Evolutionary conservation across 2,113 vertebrate species (phyloP), one percentile per base, ranked within the genome.

Genomic region (Python bivittatus): DNA sequence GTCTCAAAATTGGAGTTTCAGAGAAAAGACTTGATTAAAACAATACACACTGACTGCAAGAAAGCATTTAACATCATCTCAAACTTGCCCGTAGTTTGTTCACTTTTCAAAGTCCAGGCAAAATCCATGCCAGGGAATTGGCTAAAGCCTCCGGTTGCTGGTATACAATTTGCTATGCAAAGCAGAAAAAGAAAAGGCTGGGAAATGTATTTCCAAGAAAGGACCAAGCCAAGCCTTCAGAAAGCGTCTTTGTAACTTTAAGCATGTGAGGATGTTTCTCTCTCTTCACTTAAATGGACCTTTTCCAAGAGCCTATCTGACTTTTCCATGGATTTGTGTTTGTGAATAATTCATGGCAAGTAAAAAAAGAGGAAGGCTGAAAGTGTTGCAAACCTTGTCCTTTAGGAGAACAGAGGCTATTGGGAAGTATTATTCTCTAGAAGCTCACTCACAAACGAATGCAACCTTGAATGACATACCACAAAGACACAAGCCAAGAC

Each of bases 401-500:
- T 98, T 98, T 97, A 96, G 95, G 94, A 95, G 93, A 92, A 84
- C 93, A 91, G 93, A 11, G 27, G 54, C 57, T 92, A 84, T 42
- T 17, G 27, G 2, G 27, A 22, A 23, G 27, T 25, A 53, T 83
- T 52, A 17, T 83, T 88, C 96, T 97, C 97, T 97, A 97, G 96
- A 97, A 95, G 95, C 95, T 97, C 96, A 97, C 97, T 97, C 96
- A 97, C 96, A 98, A 97, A 96, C 96, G 98, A 98, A 98, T 98
- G 96, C 88, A 88, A 97, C 96, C 88, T 95, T 94, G 94, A 98
- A 98, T 97, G 97, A 97, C 91, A 94, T 93, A 94, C 95, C 94
- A 97, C 97, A 98, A 98, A 96, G 96, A 97, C 97, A 96, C 96
- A 97, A 97, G 72, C 72, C 72, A 42, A 42, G 72, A 22, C 33